Evolutionary conservation across 1,140 invertebrate species (phyloP).

Genomic region (Subanguina moxae): DNA sequence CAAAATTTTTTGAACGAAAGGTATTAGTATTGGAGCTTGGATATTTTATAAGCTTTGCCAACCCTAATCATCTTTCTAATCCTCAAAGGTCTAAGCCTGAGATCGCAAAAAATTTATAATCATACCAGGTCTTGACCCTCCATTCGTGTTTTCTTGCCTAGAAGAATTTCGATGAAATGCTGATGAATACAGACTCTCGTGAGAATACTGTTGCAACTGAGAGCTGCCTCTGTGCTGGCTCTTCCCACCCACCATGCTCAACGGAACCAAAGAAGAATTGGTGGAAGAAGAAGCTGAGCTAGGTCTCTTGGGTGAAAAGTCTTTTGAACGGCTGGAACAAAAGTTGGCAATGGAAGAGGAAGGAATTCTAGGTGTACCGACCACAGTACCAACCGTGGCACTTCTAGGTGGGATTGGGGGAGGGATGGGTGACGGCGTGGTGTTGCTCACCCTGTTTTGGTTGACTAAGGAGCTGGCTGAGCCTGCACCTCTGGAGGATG

Average conservation of each 20-base stretch:
- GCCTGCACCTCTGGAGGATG: background rate
- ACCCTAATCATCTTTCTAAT: too few relatives aligned
- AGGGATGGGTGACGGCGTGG: slow-evolving; percentile 29
- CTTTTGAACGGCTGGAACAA: background rate
- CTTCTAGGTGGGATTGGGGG: slow-evolving; percentile 53
- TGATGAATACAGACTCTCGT: slow-evolving; percentile 5
- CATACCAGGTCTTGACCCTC: background rate
- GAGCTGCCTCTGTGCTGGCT: background rate
- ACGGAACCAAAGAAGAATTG: background rate
- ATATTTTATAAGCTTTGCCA: too few relatives aligned
- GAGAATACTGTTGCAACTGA: background rate
- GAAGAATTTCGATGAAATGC: background rate
- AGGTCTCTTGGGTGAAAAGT: slow-evolving; percentile 7
- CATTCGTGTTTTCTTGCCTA: background rate
- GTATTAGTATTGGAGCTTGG: too few relatives aligned
- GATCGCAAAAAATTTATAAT: background rate
- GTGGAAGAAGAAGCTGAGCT: slow-evolving; percentile 8
- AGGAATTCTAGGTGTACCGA: background rate
- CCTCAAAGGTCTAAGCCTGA: too few relatives aligned
- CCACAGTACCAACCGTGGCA: slow-evolving; percentile 12
- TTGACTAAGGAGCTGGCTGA: background rate
- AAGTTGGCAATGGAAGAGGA: slow-evolving; percentile 1
- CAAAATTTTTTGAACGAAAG: too few relatives aligned
- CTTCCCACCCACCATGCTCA: background rate
- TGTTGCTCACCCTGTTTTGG: background rate